Base-by-base conservation (phyloP, 2,888 invertebrate species). In the Galerucella calmariensis region DNA sequence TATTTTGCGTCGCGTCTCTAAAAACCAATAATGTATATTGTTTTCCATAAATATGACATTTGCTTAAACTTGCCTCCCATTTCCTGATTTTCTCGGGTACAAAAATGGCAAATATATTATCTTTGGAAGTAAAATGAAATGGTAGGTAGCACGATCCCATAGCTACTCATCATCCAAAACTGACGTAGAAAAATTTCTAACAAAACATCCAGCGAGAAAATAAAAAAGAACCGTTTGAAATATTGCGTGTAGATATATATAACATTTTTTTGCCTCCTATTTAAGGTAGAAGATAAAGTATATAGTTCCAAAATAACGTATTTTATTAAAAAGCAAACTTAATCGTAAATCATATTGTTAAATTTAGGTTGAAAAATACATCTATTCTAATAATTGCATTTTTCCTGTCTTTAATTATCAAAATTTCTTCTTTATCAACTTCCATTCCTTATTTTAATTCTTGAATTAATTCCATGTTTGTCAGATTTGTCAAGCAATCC, bases 191-290 rank as follows among this genome's bases (percentile, higher is more conserved):
- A 66, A 69, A 65, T 70, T 67, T 66, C 58, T 69, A 61, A 66
- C 62, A 73, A 67, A 65, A 44, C 41, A 46, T 66, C 69, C 14
- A 58, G 66, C 66, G 67, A 51, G 67, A 75, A 63, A 75, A 73
- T 73, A 75, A 75, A 75, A 72, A 73, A 67, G 66, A 41, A 48
- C 41, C 59, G 48, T 74, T 70, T 71, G 75, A 75, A 74, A 74
- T 74, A 77, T 77, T 68, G 74, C 76, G 73, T 78, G 72, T 72
- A 68, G 74, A 75, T 71, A 72, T n/a, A n/a, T 77, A 75, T 71
- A 73, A 67, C 73, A 68, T 63, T 67, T 72, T 48, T 72, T 76
- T 73, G 56, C n/a, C 24, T 51, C 24, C 51, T 67, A 77, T 76
- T 76, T 6, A 9, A 56, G 16, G n/a, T 16, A 16, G n/a, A 16